Percentiles rank a stretch among this genome's conserved stretches.
Conservation (phyloP, 2,113 vertebrate species). For the Apistogramma diplotaenia region DNA sequence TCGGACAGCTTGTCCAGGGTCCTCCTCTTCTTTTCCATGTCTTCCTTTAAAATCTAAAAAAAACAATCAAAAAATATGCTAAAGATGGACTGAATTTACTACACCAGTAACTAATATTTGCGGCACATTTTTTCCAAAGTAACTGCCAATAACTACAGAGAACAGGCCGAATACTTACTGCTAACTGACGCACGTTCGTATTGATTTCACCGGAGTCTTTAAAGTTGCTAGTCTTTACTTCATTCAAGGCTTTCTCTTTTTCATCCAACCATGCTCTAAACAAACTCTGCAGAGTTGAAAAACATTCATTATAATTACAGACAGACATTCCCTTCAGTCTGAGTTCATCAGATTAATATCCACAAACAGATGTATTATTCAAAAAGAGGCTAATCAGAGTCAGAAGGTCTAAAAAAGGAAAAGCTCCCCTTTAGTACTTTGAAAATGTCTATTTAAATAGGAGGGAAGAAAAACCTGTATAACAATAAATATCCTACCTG, state of each 20-base stretch:
- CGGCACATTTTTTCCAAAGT: background rate
- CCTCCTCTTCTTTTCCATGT: slow-evolving; percentile 91
- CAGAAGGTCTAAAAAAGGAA: background rate
- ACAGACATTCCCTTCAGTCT: background rate
- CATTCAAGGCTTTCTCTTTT: slow-evolving; percentile 87
- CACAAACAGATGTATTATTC: background rate
- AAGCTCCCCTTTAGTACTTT: background rate
- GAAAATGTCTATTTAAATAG: background rate
- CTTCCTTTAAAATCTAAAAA: slow-evolving; percentile 89
- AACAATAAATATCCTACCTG: slow-evolving; percentile 77
- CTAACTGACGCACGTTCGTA: slow-evolving; percentile 86
- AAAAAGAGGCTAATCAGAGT: background rate
- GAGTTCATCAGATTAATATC: background rate
- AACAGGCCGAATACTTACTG: slow-evolving; percentile 80
- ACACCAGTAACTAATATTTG: background rate
- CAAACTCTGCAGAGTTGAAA: slow-evolving; percentile 77
- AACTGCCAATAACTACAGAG: background rate
- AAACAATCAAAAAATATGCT: background rate
- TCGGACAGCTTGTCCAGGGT: slow-evolving; percentile 88
- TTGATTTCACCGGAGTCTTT: slow-evolving; percentile 89
- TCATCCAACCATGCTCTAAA: slow-evolving; percentile 89
- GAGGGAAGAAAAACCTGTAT: background rate
- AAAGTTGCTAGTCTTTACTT: slow-evolving; percentile 88
- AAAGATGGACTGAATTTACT: background rate
- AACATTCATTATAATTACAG: background rate